phyloP scores from a whole-genome alignment of 1,140 invertebrate genomes.

The Saccostrea glomerata region DNA sequence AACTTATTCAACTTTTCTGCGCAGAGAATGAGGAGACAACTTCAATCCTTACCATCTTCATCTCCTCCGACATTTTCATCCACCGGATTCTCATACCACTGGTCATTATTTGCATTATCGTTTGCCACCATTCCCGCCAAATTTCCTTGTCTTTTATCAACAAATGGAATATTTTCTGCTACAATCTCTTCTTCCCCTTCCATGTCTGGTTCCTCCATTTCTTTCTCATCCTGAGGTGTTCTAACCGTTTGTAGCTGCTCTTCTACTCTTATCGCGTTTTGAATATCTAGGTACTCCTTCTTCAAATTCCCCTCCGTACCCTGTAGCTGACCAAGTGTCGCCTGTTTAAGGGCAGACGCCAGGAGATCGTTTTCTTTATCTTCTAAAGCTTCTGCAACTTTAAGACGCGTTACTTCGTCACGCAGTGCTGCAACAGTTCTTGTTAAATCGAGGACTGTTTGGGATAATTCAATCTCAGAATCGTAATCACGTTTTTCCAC shows the following conservation, averaged over 20 bases:
- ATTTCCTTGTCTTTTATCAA: slow-evolving; percentile 6
- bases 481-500: slow-evolving; percentile 39
- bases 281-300: slow-evolving; percentile 63
- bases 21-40: not conserved
- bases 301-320: slow-evolving; percentile 55
- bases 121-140: not conserved
- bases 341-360: slow-evolving; percentile 67
- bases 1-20: too few relatives aligned
- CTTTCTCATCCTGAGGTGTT: slow-evolving; percentile 9
- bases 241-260: slow-evolving; percentile 59
- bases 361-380: slow-evolving; percentile 69
- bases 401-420: slow-evolving; percentile 57
- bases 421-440: slow-evolving; percentile 47
- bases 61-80: slow-evolving; percentile 3
- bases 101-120: slow-evolving; percentile 25
- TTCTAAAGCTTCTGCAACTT: slow-evolving; percentile 61
- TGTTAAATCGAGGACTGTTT: slow-evolving; percentile 32
- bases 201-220: slow-evolving; percentile 27
- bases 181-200: not conserved
- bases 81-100: slow-evolving; percentile 41
- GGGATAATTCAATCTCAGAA: slow-evolving; percentile 19
- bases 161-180: not conserved
- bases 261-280: slow-evolving; percentile 67
- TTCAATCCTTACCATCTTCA: not conserved
- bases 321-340: slow-evolving; percentile 62